Percentiles rank a stretch among this genome's conserved stretches.
Evolutionary conservation across 1,140 invertebrate species (phyloP).

Genomic region (Trissolcus basalis): DNA sequence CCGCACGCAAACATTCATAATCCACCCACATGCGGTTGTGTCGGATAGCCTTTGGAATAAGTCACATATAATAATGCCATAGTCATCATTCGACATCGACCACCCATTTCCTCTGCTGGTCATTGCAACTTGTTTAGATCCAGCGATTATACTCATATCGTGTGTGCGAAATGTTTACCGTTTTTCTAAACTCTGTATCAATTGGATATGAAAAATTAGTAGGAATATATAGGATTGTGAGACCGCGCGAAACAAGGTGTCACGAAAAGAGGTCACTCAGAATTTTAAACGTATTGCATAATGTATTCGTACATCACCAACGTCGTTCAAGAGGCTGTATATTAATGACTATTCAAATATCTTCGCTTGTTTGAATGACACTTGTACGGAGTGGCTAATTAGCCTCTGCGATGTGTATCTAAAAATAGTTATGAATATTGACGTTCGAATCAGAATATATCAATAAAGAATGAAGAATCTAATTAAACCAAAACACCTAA

Average conservation of each 20-base stretch:
- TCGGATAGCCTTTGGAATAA: conserved; percentile 29
- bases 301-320: conserved; percentile 19
- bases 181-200: conserved; percentile 61
- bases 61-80: conserved; percentile 56
- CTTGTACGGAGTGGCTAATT: conserved; percentile 42
- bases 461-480: too few species aligned
- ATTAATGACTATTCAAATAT: conserved; percentile 54
- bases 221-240: conserved; percentile 13
- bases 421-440: conserved; percentile 3
- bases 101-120: conserved; percentile 68
- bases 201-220: conserved; percentile 60
- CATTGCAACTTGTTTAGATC: conserved; percentile 70
- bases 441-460: too few species aligned
- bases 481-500: too few species aligned
- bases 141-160: conserved; percentile 64
- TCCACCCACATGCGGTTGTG: conserved; percentile 36
- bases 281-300: conserved; percentile 58
- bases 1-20: conserved; percentile 22
- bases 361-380: conserved; percentile 33
- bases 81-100: conserved; percentile 63
- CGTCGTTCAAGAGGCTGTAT: conserved; percentile 33
- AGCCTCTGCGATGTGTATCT: conserved; percentile 21
- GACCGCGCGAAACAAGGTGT: conserved; percentile 16
- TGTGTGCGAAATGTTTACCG: conserved; percentile 67
- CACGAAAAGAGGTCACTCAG: conserved; percentile 47